phyloP scores from a whole-genome alignment of 2,797 vertebrate species.

The Avahi laniger region DNA sequence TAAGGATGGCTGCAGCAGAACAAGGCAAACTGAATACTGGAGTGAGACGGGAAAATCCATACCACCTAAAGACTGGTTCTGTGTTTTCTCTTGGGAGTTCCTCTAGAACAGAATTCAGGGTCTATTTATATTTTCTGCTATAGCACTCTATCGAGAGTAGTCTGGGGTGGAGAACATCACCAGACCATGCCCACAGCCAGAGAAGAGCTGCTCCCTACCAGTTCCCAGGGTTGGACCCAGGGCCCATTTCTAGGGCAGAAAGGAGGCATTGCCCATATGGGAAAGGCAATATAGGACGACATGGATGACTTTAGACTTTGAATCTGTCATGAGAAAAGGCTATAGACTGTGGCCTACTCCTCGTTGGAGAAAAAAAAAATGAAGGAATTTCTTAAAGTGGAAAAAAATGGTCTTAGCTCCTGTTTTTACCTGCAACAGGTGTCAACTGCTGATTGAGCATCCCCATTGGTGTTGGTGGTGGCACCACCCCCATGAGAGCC shows the following conservation, averaged over 20 bases:
- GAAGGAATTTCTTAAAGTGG: slow-evolving; percentile 88
- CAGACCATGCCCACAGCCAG: slow-evolving; percentile 67
- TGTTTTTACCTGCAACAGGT: slow-evolving; percentile 98
- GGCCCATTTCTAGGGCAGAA: slow-evolving; percentile 71
- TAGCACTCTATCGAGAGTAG: slow-evolving; percentile 52
- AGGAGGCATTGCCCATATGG: slow-evolving; percentile 65
- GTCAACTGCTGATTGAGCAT: slow-evolving; percentile 98
- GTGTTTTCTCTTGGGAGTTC: slow-evolving; percentile 48
- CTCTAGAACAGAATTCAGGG: slow-evolving; percentile 57
- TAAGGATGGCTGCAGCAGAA: slow-evolving; percentile 80
- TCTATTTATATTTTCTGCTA: slow-evolving; percentile 52
- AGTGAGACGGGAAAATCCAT: slow-evolving; percentile 69
- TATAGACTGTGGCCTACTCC: slow-evolving; percentile 82
- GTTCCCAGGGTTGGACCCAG: slow-evolving; percentile 57
- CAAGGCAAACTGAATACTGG: slow-evolving; percentile 80
- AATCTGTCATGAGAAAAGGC: slow-evolving; percentile 80
- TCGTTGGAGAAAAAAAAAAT: slow-evolving; percentile 82
- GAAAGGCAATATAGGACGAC: slow-evolving; percentile 65
- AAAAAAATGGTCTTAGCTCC: slow-evolving; percentile 89
- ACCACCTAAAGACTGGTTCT: slow-evolving; percentile 62
- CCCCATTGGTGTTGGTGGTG: slow-evolving; percentile 97
- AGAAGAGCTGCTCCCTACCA: slow-evolving; percentile 63
- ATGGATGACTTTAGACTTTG: slow-evolving; percentile 73
- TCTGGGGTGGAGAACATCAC: slow-evolving; percentile 56
- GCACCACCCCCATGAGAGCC: slow-evolving; percentile 97